These are phyloP conservation scores for Verasper variegatus DNA, from an alignment of 2,113 vertebrate genomes.

Conservation along the genomic window DNA sequence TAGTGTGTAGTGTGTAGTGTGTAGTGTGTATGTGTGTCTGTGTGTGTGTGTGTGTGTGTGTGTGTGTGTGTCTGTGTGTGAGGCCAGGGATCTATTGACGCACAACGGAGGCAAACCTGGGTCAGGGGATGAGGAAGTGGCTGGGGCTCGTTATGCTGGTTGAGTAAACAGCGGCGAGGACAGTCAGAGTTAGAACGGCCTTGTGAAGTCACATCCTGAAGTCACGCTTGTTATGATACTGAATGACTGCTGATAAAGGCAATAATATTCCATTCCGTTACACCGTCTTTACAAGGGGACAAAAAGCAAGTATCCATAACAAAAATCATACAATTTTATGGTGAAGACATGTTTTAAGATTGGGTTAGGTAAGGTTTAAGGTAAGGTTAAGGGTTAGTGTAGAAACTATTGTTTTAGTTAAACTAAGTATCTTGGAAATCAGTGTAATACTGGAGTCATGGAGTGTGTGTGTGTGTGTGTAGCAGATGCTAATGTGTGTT, in stretches of 20 bases:
- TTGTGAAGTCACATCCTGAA: slow-evolving; percentile 55
- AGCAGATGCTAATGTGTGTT: background rate
- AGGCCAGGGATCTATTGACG: slow-evolving; percentile 54
- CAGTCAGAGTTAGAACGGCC: slow-evolving; percentile 44
- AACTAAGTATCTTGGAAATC: no score
- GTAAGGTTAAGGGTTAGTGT: no score
- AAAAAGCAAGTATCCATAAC: no score
- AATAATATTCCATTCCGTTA: background rate
- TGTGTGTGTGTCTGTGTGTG: background rate
- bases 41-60: slow-evolving; percentile 2
- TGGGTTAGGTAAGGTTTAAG: no score
- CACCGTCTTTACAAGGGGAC: no score
- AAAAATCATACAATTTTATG: no score
- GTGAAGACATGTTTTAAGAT: no score
- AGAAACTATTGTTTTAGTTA: no score
- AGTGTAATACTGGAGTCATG: no score
- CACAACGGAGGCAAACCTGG: slow-evolving; percentile 49
- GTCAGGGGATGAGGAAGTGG: slow-evolving; percentile 74
- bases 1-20: background rate
- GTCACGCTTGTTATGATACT: background rate
- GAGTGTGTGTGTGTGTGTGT: background rate
- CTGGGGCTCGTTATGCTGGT: slow-evolving; percentile 46
- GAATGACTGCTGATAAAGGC: background rate
- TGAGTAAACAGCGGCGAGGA: slow-evolving; percentile 67
- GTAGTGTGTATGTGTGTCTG: background rate